Conservation (phyloP, 2,113 vertebrate genomes). For the Pandion haliaetus region DNA sequence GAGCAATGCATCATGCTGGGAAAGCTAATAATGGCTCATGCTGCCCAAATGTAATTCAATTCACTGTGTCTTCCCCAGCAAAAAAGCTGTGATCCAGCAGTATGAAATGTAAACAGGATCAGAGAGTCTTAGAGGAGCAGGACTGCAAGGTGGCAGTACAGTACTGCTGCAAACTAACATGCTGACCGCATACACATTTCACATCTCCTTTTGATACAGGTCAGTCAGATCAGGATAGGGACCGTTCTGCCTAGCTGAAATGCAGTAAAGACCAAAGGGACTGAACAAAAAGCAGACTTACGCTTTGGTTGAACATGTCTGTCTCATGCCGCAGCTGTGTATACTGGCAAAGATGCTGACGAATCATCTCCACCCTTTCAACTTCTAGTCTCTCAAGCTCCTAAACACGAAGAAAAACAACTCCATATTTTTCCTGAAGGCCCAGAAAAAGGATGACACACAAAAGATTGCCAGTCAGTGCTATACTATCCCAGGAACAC, state of each 20-base stretch:
- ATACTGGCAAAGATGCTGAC: slow-evolving; percentile 94
- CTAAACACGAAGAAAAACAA: slow-evolving; percentile 65
- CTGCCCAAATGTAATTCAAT: not conserved
- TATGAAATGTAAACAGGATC: not conserved
- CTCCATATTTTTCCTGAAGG: not conserved
- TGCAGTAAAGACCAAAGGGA: not conserved
- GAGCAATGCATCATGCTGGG: not conserved
- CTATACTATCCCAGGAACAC: not conserved
- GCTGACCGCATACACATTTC: not conserved
- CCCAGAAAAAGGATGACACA: not conserved
- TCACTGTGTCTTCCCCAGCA: not conserved
- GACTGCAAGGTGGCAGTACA: not conserved
- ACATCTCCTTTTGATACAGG: not conserved
- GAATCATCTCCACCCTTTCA: slow-evolving; percentile 94
- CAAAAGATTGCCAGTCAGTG: not conserved
- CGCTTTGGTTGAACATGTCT: slow-evolving; percentile 99
- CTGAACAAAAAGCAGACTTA: slow-evolving; percentile 67
- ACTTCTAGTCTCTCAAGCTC: slow-evolving; percentile 95
- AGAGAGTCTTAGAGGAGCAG: not conserved
- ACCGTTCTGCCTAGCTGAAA: not conserved
- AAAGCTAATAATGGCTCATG: not conserved
- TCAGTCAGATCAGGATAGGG: not conserved
- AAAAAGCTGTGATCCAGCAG: not conserved
- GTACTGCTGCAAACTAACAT: not conserved
- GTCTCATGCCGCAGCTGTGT: slow-evolving; percentile 96